phyloP scores from a whole-genome alignment of 2,888 invertebrate species.

The Apomyelois bistriatella region DNA sequence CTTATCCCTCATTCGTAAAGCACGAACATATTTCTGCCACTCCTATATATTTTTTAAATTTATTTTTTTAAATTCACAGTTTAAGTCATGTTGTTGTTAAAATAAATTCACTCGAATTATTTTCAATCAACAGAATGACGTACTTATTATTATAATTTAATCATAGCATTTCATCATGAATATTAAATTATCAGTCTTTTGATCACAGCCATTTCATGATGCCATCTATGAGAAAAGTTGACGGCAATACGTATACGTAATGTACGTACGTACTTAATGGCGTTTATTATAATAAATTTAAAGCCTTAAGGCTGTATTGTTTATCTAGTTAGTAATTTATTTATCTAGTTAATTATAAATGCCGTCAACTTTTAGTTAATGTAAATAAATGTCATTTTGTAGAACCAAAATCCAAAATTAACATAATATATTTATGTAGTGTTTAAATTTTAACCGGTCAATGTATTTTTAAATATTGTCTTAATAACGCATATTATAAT shows the following conservation, averaged over 20 bases:
- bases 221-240: conserved; percentile 30
- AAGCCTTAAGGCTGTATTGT: too few relatives aligned
- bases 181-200: conserved; percentile 23
- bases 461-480: background rate
- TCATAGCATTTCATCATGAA: conserved; percentile 39
- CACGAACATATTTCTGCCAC: conserved; percentile 43
- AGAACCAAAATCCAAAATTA: too few relatives aligned
- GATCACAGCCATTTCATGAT: conserved; percentile 40
- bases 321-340: too few relatives aligned
- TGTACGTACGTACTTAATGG: background rate
- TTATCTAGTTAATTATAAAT: conserved; percentile 9
- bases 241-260: conserved; percentile 15
- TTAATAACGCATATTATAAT: too few relatives aligned
- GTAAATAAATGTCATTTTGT: conserved; percentile 4
- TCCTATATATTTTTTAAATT: conserved; percentile 34
- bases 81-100: conserved; percentile 27
- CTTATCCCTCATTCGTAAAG: conserved; percentile 70
- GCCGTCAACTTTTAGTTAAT: conserved; percentile 19
- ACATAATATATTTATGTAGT: too few relatives aligned
- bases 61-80: conserved; percentile 21
- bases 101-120: conserved; percentile 29
- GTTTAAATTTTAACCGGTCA: too few relatives aligned
- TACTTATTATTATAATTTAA: conserved; percentile 21
- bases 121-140: conserved; percentile 22
- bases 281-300: too few relatives aligned